Base-by-base conservation (phyloP, 1,140 invertebrate species). In the Neelides sp. region DNA sequence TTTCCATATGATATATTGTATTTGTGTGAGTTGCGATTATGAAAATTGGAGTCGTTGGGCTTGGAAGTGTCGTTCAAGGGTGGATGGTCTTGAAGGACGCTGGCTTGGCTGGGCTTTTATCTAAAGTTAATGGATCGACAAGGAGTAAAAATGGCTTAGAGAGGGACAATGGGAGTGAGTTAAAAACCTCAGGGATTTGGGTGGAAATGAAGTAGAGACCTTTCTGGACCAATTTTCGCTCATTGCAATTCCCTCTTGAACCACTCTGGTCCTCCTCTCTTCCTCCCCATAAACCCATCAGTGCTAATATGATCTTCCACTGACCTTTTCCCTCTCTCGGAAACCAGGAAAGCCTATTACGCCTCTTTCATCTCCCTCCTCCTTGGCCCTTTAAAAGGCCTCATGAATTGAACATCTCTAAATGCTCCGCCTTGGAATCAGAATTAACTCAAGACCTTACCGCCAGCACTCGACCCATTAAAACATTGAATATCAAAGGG, bases 151-250 rank as follows among this genome's bases (percentile, higher is more conserved):
- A 45, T 30, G 42, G 43, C 53, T 50, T 45, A 47, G 41, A 43
- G 17, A 43, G 19, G 20, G 41, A 50, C 32, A 50, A 12, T 36
- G 48, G 30, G 48, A 50, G 52, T 22, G 35, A 49, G 54, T 48
- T 52, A 49, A 57, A 52, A 52, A 52, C 50, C 54, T 48, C 35
- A 13, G 54, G 54, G 54, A 57, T 30, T 46, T 35, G 15, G 32
- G 41, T n/a, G 23, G 22, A 46, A 41, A 46, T 24, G 48, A 50
- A 49, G 36, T 30, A 43, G 50, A 32, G 43, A 55, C 19, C 48
- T 57, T 46, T 52, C 36, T 49, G 28, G 55, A 47, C 50, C 47
- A 57, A 57, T 57, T 57, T 57, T 57, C 50, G 55, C 50, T 57
- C 47, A 53, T 57, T 57, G 50, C 41, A 49, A 53, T 57, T 57